Conservation (phyloP, 2,797 vertebrate genomes). For the Lepidocolaptes lacrymiger region DNA sequence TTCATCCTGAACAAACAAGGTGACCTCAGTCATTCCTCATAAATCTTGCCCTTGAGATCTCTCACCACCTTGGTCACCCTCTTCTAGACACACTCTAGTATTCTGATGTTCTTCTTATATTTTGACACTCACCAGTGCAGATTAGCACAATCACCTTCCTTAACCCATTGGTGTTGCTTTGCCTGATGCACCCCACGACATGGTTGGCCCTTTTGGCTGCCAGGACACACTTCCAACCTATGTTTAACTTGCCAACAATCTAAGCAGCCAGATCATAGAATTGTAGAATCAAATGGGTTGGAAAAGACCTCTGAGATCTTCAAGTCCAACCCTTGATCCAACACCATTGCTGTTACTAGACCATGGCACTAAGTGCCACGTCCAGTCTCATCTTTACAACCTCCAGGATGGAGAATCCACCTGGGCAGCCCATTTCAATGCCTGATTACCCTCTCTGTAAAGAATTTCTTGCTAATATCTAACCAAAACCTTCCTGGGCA, state of each 20-base stretch:
- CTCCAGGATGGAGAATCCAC: too few relatives aligned
- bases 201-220: fast-evolving
- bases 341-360: too few relatives aligned
- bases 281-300: too few relatives aligned
- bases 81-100: background rate
- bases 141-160: background rate
- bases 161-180: fast-evolving
- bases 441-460: too few relatives aligned
- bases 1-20: background rate
- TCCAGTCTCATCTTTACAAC: too few relatives aligned
- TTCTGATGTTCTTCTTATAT: background rate
- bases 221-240: background rate
- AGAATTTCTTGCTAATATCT: too few relatives aligned
- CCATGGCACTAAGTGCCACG: too few relatives aligned
- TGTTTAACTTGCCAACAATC: background rate
- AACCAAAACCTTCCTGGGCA: too few relatives aligned
- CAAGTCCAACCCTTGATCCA: too few relatives aligned
- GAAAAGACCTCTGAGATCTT: too few relatives aligned
- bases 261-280: too few relatives aligned
- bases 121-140: fast-evolving
- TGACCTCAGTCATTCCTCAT: background rate
- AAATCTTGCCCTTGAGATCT: background rate
- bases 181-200: background rate
- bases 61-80: background rate
- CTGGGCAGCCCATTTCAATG: too few relatives aligned